phyloP scores from a whole-genome alignment of 2,797 vertebrate species.

The Coranthus polyacanthus region DNA sequence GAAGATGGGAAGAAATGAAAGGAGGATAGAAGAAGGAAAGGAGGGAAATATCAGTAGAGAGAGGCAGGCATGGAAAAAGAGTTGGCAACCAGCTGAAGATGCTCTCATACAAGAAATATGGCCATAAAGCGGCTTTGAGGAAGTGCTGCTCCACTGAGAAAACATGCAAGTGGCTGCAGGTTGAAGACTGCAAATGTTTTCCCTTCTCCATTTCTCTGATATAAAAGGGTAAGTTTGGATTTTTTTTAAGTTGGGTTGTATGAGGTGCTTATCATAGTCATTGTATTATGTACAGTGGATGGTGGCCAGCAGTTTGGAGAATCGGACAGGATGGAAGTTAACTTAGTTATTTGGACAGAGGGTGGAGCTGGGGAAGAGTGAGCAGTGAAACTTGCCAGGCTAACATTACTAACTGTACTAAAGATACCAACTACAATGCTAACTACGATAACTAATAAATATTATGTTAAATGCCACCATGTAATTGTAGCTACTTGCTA shows the following conservation, averaged over 20 bases:
- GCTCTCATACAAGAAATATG: slow-evolving; percentile 21
- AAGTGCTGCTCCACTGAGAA: slow-evolving; percentile 35
- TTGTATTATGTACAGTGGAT: not conserved
- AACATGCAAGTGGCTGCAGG: slow-evolving; percentile 46
- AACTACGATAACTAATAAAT: too few relatives aligned
- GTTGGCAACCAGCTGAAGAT: slow-evolving; percentile 25
- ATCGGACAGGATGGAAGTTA: too few relatives aligned
- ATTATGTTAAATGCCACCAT: too few relatives aligned
- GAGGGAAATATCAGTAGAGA: not conserved
- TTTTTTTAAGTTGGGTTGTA: too few relatives aligned
- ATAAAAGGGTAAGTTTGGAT: too few relatives aligned
- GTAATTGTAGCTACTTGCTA: too few relatives aligned
- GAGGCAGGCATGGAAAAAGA: not conserved
- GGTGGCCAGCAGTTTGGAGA: too few relatives aligned
- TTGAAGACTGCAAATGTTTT: slow-evolving; percentile 8
- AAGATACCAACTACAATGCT: too few relatives aligned
- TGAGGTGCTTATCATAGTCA: not conserved
- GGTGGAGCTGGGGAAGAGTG: too few relatives aligned
- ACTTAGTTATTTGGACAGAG: too few relatives aligned
- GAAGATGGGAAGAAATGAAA: slow-evolving; percentile 14
- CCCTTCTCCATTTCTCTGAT: not conserved
- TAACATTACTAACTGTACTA: too few relatives aligned
- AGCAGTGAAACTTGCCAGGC: too few relatives aligned
- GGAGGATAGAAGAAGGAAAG: slow-evolving; percentile 16
- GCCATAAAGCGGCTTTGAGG: slow-evolving; percentile 25